Percentiles rank a stretch among this genome's conserved stretches.
Conservation (phyloP, 2,797 vertebrate species). For the Mycteria americana region DNA sequence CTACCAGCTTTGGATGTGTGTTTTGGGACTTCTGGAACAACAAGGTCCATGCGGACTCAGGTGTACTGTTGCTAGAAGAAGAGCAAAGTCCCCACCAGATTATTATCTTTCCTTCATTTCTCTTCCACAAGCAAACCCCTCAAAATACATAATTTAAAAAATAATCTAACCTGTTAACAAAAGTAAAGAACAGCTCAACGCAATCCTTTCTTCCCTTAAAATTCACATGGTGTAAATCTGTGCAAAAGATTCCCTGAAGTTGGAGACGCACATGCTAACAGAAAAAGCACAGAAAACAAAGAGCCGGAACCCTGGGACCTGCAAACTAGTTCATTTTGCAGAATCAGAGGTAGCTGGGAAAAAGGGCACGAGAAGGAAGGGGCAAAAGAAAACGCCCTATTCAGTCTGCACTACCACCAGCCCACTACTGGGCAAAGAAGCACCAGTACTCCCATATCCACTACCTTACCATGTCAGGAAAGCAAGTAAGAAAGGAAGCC, state of each 20-base stretch:
- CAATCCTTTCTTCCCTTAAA: neutral
- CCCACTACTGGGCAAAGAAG: neutral
- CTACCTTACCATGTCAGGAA: neutral
- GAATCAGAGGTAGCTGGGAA: neutral
- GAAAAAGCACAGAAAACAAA: neutral
- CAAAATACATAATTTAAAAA: neutral
- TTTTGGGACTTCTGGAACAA: neutral
- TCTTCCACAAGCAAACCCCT: neutral
- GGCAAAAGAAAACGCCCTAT: neutral
- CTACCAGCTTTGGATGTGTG: neutral
- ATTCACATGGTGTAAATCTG: neutral
- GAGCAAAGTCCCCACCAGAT: neutral
- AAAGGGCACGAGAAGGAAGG: neutral
- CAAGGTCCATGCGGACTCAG: accelerated
- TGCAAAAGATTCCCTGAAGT: neutral
- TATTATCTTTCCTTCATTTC: neutral
- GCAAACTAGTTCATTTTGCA: neutral
- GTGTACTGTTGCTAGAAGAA: neutral
- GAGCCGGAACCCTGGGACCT: neutral
- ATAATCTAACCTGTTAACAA: neutral
- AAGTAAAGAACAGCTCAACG: neutral
- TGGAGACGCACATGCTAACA: neutral
- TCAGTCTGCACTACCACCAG: neutral
- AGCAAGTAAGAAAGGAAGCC: neutral
- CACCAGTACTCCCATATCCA: neutral